These are phyloP conservation scores for Epirrhoe tristata DNA, from an alignment of 2,888 invertebrate genomes.

Conservation along the genomic window DNA sequence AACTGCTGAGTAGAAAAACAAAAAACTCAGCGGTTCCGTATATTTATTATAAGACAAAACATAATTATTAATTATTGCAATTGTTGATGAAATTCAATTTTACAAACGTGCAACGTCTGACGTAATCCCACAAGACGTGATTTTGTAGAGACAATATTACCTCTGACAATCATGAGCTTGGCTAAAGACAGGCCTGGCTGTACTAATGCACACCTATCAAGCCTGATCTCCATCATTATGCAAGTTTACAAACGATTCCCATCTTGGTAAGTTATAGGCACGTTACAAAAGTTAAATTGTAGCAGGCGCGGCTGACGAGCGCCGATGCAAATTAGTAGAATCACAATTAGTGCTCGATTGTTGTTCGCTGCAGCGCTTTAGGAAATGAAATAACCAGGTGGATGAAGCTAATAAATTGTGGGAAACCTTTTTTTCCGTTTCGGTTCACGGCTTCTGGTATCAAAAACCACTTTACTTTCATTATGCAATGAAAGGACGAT, in stretches of 20 bases:
- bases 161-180: background rate
- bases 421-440: slow-evolving; percentile 53
- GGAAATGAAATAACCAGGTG: slow-evolving; percentile 72
- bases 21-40: background rate
- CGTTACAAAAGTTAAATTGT: slow-evolving; percentile 49
- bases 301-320: slow-evolving; percentile 52
- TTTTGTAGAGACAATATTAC: background rate
- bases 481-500: background rate
- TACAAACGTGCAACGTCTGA: background rate
- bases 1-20: background rate
- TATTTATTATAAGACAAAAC: no score
- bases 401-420: slow-evolving; percentile 67
- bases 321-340: slow-evolving; percentile 78
- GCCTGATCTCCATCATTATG: slow-evolving; percentile 22
- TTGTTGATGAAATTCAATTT: no score
- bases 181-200: slow-evolving; percentile 2
- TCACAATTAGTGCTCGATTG: slow-evolving; percentile 79
- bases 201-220: slow-evolving; percentile 21
- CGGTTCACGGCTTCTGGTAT: background rate
- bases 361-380: slow-evolving; percentile 72
- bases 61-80: no score
- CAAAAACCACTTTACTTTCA: background rate
- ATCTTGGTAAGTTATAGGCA: slow-evolving; percentile 28
- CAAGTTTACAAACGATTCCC: slow-evolving; percentile 26
- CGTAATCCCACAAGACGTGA: background rate